Percentiles rank a stretch among this genome's conserved stretches.
Evolutionary conservation across 2,888 invertebrate genomes (phyloP).

Genomic region (Ornithoptera alexandrae): DNA sequence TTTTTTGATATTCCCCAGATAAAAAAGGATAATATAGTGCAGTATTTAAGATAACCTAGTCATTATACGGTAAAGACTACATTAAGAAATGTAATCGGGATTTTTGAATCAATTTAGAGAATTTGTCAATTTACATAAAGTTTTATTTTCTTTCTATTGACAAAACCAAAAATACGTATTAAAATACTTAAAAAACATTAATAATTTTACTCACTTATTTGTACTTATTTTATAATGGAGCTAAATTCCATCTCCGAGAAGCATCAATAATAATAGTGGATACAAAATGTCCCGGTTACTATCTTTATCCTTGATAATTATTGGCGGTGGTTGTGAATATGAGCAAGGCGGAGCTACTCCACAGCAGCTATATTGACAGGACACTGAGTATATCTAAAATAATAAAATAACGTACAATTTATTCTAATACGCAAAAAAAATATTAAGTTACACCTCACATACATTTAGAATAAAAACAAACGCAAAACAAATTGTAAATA

Average conservation of each 20-base stretch:
- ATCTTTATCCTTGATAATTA: slow-evolving; percentile 38
- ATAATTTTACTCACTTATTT: neutral
- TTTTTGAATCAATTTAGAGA: neutral
- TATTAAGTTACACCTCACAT: slow-evolving; percentile 12
- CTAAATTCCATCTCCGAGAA: slow-evolving; percentile 38
- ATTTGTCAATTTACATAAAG: neutral
- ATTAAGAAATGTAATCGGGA: no score
- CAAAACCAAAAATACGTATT: neutral
- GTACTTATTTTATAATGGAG: neutral
- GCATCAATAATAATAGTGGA: slow-evolving; percentile 46
- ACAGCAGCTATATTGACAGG: slow-evolving; percentile 39
- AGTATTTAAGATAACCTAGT: no score
- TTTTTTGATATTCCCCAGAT: no score
- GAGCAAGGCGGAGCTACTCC: slow-evolving; percentile 31
- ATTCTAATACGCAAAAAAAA: neutral
- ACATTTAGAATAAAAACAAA: slow-evolving; percentile 27
- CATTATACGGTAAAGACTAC: no score
- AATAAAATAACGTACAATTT: slow-evolving; percentile 6
- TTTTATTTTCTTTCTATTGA: neutral
- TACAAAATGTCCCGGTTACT: slow-evolving; percentile 43
- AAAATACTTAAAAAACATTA: neutral
- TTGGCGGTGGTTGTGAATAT: slow-evolving; percentile 40
- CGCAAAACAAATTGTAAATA: slow-evolving; percentile 23
- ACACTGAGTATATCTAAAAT: slow-evolving; percentile 43
- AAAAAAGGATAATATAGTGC: no score